Evolutionary conservation across 2,797 vertebrate species (phyloP).

Genomic region (Ciconia nigra): DNA sequence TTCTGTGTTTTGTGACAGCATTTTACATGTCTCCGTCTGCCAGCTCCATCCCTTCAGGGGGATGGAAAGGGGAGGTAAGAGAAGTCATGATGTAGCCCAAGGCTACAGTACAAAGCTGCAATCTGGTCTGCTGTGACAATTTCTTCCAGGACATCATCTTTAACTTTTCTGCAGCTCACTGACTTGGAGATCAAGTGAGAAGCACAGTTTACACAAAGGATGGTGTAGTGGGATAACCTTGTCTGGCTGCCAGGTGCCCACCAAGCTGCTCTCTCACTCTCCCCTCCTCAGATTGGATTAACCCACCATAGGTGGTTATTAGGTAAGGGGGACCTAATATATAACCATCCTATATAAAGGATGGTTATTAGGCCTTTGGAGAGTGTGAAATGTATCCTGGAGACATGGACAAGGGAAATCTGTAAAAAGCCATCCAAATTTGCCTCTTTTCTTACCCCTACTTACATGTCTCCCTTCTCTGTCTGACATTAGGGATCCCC

Average conservation of each 20-base stretch:
- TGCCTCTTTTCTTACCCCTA: not conserved
- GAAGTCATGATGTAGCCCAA: not conserved
- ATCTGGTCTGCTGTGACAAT: not conserved
- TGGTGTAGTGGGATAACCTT: not conserved
- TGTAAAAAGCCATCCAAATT: not conserved
- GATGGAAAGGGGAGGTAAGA: not conserved
- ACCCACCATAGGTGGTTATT: not conserved
- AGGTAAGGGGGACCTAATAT: not conserved
- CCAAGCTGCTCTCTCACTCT: not conserved
- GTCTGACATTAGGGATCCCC: not conserved
- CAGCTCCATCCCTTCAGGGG: not conserved
- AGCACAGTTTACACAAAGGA: not conserved
- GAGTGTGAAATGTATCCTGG: not conserved
- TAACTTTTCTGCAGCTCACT: not conserved
- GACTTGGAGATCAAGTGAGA: not conserved
- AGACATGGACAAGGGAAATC: not conserved
- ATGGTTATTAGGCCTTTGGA: not conserved
- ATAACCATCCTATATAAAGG: not conserved
- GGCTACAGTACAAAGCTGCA: not conserved
- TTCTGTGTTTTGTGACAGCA: not conserved
- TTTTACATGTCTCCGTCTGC: not conserved
- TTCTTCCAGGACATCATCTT: not conserved
- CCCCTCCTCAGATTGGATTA: not conserved
- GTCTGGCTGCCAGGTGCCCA: not conserved
- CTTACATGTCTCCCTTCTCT: not conserved